A percentile compares a stretch with the other conserved stretches of the same genome.
Conservation (phyloP, 2,888 invertebrate genomes). For the Ernsta delagoae region DNA sequence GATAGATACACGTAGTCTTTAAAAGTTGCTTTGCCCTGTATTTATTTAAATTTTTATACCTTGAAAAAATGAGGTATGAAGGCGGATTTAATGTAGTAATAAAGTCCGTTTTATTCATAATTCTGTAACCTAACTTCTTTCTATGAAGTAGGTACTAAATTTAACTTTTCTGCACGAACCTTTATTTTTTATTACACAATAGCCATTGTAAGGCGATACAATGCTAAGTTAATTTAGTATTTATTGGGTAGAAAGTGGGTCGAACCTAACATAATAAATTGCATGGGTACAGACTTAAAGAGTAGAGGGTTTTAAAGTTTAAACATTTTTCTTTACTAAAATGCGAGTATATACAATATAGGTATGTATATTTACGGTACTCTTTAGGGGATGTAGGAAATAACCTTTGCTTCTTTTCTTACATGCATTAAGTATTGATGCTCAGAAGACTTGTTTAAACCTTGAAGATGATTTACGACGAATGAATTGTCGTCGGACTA, state of each 20-base stretch:
- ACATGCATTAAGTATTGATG: too few relatives aligned
- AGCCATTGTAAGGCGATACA: slow-evolving; percentile 5
- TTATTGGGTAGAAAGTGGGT: background rate
- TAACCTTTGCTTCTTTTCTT: too few relatives aligned
- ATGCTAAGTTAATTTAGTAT: slow-evolving; percentile 1
- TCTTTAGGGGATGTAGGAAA: too few relatives aligned
- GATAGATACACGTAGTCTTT: too few relatives aligned
- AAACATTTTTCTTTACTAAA: background rate
- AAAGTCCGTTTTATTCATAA: slow-evolving; percentile 1
- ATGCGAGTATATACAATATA: too few relatives aligned
- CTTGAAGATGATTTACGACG: too few relatives aligned
- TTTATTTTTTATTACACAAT: slow-evolving; percentile 4
- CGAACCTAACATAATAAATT: background rate
- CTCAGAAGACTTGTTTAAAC: too few relatives aligned
- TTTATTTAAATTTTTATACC: background rate
- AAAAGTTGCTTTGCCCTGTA: background rate
- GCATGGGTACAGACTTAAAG: background rate
- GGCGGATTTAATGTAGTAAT: slow-evolving; percentile 1
- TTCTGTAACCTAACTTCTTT: background rate
- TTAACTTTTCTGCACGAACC: slow-evolving; percentile 4
- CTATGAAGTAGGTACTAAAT: background rate
- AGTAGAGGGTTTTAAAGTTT: background rate
- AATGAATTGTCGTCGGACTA: too few relatives aligned
- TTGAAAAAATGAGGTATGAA: background rate
- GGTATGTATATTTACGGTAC: too few relatives aligned